These are phyloP conservation scores for Phalacrocorax pelagicus DNA, from an alignment of 2,113 vertebrate species.

Conservation along the genomic window DNA sequence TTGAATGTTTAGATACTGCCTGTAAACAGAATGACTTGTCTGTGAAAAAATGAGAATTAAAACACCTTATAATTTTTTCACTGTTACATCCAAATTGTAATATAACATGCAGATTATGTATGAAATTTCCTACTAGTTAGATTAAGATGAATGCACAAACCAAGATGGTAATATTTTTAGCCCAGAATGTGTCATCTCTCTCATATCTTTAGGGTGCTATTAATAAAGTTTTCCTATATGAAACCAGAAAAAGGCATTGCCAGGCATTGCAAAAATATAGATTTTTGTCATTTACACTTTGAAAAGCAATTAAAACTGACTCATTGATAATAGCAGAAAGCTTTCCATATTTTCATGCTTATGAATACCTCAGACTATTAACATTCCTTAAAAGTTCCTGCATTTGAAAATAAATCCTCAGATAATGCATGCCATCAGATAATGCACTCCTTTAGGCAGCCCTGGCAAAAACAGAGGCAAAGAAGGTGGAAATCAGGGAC, in stretches of 20 bases:
- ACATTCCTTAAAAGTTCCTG: not conserved
- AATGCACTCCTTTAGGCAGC: not conserved
- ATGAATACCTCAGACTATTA: not conserved
- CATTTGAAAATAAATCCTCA: not conserved
- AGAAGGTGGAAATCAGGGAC: not conserved
- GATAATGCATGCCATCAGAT: not conserved
- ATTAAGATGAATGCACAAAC: constrained; percentile 1
- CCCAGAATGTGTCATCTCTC: constrained; percentile 12
- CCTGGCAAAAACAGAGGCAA: not conserved
- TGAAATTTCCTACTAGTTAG: not conserved
- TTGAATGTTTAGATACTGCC: not conserved
- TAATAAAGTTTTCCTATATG: constrained; percentile 42
- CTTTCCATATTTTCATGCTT: not conserved
- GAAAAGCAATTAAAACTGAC: not conserved
- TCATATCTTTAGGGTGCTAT: not conserved
- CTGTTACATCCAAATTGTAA: not conserved
- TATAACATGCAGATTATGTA: not conserved
- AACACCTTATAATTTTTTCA: not conserved
- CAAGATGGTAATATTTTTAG: constrained; percentile 45
- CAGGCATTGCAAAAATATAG: not conserved
- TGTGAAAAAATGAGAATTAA: not conserved
- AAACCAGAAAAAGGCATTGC: constrained; percentile 12
- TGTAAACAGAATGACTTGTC: not conserved
- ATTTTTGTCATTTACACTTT: constrained; percentile 1
- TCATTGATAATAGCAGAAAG: not conserved